These are phyloP conservation scores for Campaea margaritaria DNA, from an alignment of 2,888 invertebrate genomes.

Conservation along the genomic window DNA sequence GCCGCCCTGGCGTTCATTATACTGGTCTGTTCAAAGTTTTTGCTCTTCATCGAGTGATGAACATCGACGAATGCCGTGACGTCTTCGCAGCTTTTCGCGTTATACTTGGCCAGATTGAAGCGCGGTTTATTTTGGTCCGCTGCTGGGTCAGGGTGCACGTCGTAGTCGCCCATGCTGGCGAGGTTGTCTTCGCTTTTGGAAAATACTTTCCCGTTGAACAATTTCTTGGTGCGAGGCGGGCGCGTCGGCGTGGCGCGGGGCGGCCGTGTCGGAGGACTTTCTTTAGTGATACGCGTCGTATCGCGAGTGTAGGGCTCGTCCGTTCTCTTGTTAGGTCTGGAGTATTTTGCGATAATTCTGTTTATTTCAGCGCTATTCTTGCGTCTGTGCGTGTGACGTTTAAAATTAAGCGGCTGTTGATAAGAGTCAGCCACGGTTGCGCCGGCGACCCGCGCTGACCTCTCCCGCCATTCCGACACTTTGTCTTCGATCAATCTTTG, in stretches of 20 bases:
- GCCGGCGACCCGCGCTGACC: constrained; percentile 79
- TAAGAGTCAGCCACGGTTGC: constrained; percentile 79
- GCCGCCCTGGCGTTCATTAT: constrained; percentile 71
- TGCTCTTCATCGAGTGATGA: constrained; percentile 68
- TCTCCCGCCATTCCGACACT: constrained; percentile 82
- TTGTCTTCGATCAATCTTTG: constrained; percentile 82
- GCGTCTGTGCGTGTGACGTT: constrained; percentile 80
- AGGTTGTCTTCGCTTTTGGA: constrained; percentile 80
- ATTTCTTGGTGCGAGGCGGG: constrained; percentile 66
- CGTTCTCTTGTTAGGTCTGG: constrained; percentile 73
- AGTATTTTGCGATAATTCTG: constrained; percentile 84
- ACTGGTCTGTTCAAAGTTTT: constrained; percentile 74
- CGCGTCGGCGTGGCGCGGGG: constrained; percentile 68
- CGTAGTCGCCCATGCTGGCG: constrained; percentile 67
- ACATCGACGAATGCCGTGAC: constrained; percentile 73
- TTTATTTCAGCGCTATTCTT: constrained; percentile 83
- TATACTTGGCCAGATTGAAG: constrained; percentile 68
- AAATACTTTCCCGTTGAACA: constrained; percentile 58
- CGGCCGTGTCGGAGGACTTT: constrained; percentile 66
- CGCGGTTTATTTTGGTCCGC: constrained; percentile 51
- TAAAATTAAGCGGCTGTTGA: constrained; percentile 82
- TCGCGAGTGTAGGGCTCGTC: constrained; percentile 58
- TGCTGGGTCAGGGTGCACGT: constrained; percentile 60
- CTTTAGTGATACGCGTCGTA: constrained; percentile 52
- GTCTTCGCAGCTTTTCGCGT: constrained; percentile 76